These are phyloP conservation scores for Protobothrops flavoviridis DNA, from an alignment of 2,113 vertebrate species.

Conservation along the genomic window DNA sequence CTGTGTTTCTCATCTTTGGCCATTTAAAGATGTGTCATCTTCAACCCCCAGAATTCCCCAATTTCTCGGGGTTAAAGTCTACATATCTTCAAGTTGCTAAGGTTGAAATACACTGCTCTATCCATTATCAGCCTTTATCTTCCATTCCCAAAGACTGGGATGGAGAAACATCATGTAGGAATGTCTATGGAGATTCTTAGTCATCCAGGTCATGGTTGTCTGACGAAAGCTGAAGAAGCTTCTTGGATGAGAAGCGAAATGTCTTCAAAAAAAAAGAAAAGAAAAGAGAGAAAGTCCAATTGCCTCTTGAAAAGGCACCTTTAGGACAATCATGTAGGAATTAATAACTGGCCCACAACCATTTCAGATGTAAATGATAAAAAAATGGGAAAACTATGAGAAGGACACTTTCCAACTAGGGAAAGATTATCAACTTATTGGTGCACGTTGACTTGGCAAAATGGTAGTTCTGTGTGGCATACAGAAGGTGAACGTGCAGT, in stretches of 20 bases:
- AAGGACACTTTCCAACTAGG: neutral
- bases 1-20: neutral
- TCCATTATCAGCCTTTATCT: neutral
- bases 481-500: neutral
- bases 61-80: neutral
- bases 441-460: neutral
- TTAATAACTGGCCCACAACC: neutral
- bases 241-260: too few relatives aligned
- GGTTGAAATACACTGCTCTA: neutral
- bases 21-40: neutral
- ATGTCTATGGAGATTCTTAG: neutral
- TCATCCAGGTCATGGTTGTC: too few relatives aligned
- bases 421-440: neutral
- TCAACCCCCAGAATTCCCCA: neutral
- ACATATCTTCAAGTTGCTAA: neutral
- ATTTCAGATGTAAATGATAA: neutral
- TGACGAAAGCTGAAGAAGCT: too few relatives aligned
- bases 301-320: too few relatives aligned
- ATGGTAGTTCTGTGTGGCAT: neutral
- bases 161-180: neutral
- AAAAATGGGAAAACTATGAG: neutral
- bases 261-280: too few relatives aligned
- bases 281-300: too few relatives aligned
- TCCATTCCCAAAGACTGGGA: neutral
- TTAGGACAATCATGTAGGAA: neutral